These are phyloP conservation scores for Anguilla anguilla DNA, from an alignment of 2,797 vertebrate genomes.

Conservation along the genomic window DNA sequence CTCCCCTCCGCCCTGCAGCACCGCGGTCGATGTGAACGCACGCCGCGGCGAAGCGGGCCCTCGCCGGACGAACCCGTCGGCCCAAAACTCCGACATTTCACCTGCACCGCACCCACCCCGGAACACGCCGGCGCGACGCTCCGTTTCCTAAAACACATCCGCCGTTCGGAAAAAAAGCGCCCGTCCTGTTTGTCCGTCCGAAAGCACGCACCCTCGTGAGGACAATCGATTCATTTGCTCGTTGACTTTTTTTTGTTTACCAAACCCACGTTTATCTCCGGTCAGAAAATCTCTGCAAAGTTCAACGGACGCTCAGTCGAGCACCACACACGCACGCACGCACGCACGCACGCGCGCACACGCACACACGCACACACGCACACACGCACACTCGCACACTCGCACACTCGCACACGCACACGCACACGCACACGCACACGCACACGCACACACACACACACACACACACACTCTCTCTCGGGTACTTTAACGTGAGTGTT, in stretches of 20 bases:
- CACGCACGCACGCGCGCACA: no score
- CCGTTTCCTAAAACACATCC: conserved; percentile 61
- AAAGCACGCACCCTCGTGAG: neutral
- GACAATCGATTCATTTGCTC: conserved; percentile 4
- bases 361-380: no score
- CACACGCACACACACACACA: no score
- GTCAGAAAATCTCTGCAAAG: neutral
- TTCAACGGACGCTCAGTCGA: conserved; percentile 11
- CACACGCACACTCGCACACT: no score
- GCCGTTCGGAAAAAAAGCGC: conserved; percentile 40
- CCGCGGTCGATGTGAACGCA: conserved; percentile 72
- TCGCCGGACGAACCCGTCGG: conserved; percentile 59
- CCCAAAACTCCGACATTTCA: conserved; percentile 38
- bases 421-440: no score
- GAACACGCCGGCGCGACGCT: conserved; percentile 56
- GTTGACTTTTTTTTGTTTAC: conserved; percentile 14
- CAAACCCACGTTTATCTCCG: neutral
- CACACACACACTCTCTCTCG: neutral
- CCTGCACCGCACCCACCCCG: conserved; percentile 27
- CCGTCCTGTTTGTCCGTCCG: conserved; percentile 41
- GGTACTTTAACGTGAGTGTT: neutral
- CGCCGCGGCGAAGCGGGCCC: conserved; percentile 23
- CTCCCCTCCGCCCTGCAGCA: conserved; percentile 45
- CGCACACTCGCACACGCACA: no score
- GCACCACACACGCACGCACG: no score